Conservation (phyloP, 2,113 vertebrate genomes). For the Caloenas nicobarica region DNA sequence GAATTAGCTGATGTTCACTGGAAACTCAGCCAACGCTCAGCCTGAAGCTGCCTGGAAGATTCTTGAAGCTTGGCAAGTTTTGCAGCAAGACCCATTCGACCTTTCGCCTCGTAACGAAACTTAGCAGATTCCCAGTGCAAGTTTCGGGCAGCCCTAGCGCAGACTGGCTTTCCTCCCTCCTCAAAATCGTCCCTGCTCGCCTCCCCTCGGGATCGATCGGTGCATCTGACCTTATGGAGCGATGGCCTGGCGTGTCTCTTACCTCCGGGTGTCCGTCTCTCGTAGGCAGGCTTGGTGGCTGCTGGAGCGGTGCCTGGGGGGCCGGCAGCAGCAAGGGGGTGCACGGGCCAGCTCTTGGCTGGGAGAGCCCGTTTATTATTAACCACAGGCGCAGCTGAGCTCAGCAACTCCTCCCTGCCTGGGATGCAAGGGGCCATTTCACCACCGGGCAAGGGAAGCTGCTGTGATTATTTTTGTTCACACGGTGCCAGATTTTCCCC, state of each 20-base stretch:
- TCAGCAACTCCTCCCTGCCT: neutral
- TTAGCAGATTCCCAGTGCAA: neutral
- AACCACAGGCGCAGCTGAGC: constrained; percentile 56
- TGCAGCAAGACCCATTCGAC: neutral
- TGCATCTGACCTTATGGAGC: neutral
- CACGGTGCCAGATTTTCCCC: neutral
- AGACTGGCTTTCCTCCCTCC: neutral
- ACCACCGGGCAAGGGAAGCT: neutral
- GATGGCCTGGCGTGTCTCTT: constrained; percentile 17
- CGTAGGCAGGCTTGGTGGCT: neutral
- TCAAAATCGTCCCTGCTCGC: neutral
- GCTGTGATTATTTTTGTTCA: neutral
- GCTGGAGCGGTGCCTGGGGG: neutral
- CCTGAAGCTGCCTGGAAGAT: neutral
- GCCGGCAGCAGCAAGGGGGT: neutral
- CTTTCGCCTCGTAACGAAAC: neutral
- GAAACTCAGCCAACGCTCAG: neutral
- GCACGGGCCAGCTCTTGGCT: neutral
- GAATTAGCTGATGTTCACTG: neutral
- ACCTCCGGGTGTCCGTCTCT: neutral
- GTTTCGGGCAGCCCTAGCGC: neutral
- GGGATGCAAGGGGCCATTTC: neutral
- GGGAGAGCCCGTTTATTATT: constrained; percentile 54
- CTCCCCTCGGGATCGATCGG: neutral
- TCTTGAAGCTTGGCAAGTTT: neutral